Evolutionary conservation across 2,113 vertebrate species (phyloP).

Genomic region (Tamias sibiricus): DNA sequence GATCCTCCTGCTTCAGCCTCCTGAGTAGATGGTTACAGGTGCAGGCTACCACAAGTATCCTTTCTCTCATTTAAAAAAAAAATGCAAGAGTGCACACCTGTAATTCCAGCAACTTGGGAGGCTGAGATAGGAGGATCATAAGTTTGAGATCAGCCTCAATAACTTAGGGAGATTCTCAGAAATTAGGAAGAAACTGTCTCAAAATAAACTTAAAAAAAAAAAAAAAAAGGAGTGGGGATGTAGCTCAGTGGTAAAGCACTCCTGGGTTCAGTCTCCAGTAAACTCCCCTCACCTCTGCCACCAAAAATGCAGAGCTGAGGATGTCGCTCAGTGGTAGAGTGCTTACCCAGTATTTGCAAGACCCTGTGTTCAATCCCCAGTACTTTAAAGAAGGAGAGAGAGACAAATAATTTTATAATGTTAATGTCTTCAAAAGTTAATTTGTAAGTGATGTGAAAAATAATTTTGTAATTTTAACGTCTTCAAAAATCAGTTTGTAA

Average conservation of each 20-base stretch:
- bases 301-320: too few species aligned
- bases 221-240: not conserved
- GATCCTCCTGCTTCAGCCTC: not conserved
- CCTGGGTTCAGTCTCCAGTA: not conserved
- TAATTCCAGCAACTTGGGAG: too few species aligned
- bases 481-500: not conserved
- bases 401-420: not conserved
- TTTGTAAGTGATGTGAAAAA: not conserved
- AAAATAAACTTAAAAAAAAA: too few species aligned
- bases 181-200: too few species aligned
- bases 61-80: not conserved
- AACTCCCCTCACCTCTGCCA: too few species aligned
- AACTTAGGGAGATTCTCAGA: too few species aligned
- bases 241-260: not conserved
- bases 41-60: not conserved
- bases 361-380: not conserved
- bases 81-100: not conserved
- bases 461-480: not conserved
- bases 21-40: not conserved
- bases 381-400: not conserved
- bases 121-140: too few species aligned
- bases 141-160: too few species aligned
- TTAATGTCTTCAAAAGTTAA: not conserved
- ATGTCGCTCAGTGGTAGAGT: not conserved
- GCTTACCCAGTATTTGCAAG: not conserved